These are phyloP conservation scores for Hyposoter didymator DNA, from an alignment of 2,888 invertebrate genomes.

Conservation along the genomic window DNA sequence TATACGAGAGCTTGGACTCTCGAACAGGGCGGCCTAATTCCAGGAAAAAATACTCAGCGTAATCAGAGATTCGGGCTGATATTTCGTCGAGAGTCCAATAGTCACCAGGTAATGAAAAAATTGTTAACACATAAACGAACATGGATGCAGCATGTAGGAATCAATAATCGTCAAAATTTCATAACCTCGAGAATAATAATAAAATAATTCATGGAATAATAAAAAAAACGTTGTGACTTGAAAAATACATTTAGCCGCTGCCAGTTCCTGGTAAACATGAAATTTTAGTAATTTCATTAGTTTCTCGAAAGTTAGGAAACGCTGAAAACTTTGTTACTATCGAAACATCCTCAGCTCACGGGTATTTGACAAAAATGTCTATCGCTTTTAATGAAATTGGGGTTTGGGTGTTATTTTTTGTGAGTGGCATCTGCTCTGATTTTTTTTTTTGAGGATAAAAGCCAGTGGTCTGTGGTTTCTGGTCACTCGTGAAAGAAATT, in stretches of 20 bases:
- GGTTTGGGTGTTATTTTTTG: background rate
- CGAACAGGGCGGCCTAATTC: conserved; percentile 24
- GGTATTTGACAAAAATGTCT: no score
- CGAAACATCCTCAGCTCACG: no score
- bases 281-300: no score
- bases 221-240: no score
- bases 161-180: background rate
- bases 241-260: no score
- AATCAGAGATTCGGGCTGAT: conserved; percentile 16
- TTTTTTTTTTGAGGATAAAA: no score
- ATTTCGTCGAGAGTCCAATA: background rate
- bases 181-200: background rate
- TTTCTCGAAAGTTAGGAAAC: no score
- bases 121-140: background rate
- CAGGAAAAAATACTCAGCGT: background rate
- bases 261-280: no score
- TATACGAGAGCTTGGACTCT: background rate
- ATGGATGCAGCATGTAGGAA: background rate
- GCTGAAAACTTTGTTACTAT: no score
- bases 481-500: background rate
- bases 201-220: no score
- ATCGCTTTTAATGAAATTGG: no score
- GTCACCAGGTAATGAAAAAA: background rate
- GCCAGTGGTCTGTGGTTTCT: background rate
- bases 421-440: background rate